Conservation (phyloP, 2,797 vertebrate genomes). For the Smutsia gigantea region DNA sequence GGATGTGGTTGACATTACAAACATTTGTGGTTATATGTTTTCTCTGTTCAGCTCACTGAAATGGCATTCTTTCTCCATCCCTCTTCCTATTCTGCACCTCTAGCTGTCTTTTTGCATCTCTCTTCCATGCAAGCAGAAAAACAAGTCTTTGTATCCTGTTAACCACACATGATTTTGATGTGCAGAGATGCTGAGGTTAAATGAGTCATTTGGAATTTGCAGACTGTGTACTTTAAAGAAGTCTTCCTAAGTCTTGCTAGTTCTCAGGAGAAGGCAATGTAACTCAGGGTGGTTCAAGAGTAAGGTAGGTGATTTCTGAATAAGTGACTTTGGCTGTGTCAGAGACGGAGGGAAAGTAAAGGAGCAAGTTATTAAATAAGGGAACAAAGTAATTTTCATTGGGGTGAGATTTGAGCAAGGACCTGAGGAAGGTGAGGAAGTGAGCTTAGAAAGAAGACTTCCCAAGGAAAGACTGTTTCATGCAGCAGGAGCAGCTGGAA, state of each 20-base stretch:
- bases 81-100: not conserved
- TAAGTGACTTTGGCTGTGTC: not conserved
- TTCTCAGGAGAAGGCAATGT: not conserved
- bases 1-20: conserved; percentile 60
- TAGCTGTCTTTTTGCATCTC: not conserved
- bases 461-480: not conserved
- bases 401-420: not conserved
- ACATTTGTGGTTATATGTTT: conserved; percentile 29
- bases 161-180: not conserved
- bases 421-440: not conserved
- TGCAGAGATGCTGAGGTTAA: not conserved
- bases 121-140: not conserved
- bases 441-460: not conserved
- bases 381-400: not conserved
- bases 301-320: not conserved
- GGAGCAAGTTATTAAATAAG: not conserved
- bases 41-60: not conserved
- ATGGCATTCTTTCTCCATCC: not conserved
- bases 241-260: not conserved
- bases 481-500: not conserved
- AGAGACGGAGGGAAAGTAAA: not conserved
- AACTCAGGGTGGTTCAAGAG: not conserved
- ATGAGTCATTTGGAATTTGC: not conserved
- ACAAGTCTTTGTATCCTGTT: not conserved
- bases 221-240: not conserved